Base-by-base conservation (phyloP, 2,888 invertebrate species). In the Apoda limacodes region DNA sequence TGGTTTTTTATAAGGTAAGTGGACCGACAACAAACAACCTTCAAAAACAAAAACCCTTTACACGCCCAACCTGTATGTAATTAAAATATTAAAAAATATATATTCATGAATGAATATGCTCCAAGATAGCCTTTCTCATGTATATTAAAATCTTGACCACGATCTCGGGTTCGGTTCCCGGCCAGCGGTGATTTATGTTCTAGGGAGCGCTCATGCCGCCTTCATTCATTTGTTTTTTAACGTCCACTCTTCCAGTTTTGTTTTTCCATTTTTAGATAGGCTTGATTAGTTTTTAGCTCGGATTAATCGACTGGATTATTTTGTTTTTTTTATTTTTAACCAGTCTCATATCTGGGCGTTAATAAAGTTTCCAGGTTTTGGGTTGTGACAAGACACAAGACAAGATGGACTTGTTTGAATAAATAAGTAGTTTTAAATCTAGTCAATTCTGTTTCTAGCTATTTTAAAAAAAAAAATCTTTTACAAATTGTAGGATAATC, bases 211-310 rank as follows among this genome's bases (percentile, higher is more conserved):
- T 50, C 38, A 50, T 51, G 48, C 65, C 71, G 63, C 66, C 65
- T 65, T 57, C 76, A 72, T 75, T 74, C 76, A 76, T 76, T 75
- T 74, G 70, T 74, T 75, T 74, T 74, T 71, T 68, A 59, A 46
- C 43, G 41, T 48, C 48, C 49, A 42, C 43, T 46, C 47, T 34
- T 10, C 22, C 36, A 34, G 53, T 63, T 64, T 62, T 62, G 55
- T 66, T 66, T 55, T 46, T 62, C 56, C 53, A 58, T 65, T 65
- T 68, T 59, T 50, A 52, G 58, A 71, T 75, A 70, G 62, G 58
- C 64, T 69, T 76, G 76, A 78, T 78, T 78, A 76, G 75, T 75
- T 78, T 63, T 72, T 64, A 69, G 68, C 47, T 56, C 45, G 65
- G 62, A 67, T 72, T 70, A 70, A 72, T 65, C 62, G 60, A 43